Percentiles rank a stretch among this genome's conserved stretches.
phyloP scores from a whole-genome alignment of 2,797 vertebrate species.

The Harpagifer antarcticus region DNA sequence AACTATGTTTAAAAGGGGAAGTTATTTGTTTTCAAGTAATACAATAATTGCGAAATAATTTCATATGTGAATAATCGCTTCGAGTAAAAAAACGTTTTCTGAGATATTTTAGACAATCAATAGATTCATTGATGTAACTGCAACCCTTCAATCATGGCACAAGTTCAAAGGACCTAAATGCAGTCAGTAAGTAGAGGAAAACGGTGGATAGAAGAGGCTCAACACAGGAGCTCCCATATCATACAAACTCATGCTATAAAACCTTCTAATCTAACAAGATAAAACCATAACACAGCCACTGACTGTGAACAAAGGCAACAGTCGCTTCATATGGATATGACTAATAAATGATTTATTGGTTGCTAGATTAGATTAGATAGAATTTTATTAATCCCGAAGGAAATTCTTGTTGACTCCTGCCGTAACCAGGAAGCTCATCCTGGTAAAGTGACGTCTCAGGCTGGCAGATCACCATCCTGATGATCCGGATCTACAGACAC shows the following conservation, averaged over 20 bases:
- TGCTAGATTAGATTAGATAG: not conserved
- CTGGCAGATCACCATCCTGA: constrained; percentile 41
- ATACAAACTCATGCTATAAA: constrained; percentile 18
- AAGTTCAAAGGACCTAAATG: not conserved
- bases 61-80: too few species aligned
- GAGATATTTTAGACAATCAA: too few species aligned
- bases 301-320: constrained; percentile 9
- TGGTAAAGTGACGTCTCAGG: constrained; percentile 7
- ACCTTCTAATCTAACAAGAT: constrained; percentile 46
- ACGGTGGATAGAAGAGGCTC: not conserved
- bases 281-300: constrained; percentile 19
- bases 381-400: too few species aligned
- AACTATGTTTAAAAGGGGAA: too few species aligned
- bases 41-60: too few species aligned
- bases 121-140: too few species aligned
- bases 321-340: constrained; percentile 31
- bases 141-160: not conserved
- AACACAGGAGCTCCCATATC: constrained; percentile 6
- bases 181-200: not conserved
- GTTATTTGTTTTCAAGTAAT: too few species aligned
- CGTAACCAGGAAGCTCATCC: constrained; percentile 43
- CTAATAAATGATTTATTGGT: constrained; percentile 27
- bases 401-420: constrained; percentile 10
- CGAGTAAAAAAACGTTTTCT: too few species aligned
- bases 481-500: not conserved